These are phyloP conservation scores for Neodiprion fabricii DNA, from an alignment of 1,140 invertebrate species.

Conservation along the genomic window DNA sequence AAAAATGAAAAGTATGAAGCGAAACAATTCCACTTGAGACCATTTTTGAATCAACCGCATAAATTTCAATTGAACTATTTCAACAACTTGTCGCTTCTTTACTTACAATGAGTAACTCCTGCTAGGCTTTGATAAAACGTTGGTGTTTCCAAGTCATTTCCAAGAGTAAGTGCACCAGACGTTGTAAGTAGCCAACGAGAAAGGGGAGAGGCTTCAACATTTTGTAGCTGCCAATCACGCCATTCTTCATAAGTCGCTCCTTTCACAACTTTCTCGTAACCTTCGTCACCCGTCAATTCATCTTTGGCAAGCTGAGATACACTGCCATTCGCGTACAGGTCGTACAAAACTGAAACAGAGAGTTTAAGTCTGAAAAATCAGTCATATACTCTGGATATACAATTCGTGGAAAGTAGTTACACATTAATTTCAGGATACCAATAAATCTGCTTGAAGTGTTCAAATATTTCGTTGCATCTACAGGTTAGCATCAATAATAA, in stretches of 20 bases:
- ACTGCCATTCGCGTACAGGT: slow-evolving; percentile 82
- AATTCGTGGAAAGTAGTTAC: not conserved
- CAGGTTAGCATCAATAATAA: no score
- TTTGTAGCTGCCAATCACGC: slow-evolving; percentile 71
- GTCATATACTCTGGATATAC: slow-evolving; percentile 1
- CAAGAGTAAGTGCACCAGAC: slow-evolving; percentile 70
- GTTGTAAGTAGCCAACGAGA: slow-evolving; percentile 82
- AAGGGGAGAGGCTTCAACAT: slow-evolving; percentile 79
- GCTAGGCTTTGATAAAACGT: slow-evolving; percentile 92
- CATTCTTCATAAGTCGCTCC: slow-evolving; percentile 76
- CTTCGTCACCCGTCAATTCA: slow-evolving; percentile 70
- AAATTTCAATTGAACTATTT: no score
- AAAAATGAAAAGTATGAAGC: no score
- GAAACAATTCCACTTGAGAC: no score
- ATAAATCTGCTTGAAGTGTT: no score
- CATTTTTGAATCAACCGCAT: no score
- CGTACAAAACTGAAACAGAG: slow-evolving; percentile 77
- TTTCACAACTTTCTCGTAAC: slow-evolving; percentile 50
- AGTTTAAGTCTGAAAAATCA: slow-evolving; percentile 13
- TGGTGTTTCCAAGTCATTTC: slow-evolving; percentile 84
- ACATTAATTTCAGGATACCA: not conserved
- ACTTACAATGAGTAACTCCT: slow-evolving; percentile 86
- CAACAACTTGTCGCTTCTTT: not conserved
- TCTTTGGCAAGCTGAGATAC: slow-evolving; percentile 76
- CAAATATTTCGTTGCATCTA: no score